Evolutionary conservation across 2,888 invertebrate species (phyloP).

Genomic region (Ametastegia equiseti): DNA sequence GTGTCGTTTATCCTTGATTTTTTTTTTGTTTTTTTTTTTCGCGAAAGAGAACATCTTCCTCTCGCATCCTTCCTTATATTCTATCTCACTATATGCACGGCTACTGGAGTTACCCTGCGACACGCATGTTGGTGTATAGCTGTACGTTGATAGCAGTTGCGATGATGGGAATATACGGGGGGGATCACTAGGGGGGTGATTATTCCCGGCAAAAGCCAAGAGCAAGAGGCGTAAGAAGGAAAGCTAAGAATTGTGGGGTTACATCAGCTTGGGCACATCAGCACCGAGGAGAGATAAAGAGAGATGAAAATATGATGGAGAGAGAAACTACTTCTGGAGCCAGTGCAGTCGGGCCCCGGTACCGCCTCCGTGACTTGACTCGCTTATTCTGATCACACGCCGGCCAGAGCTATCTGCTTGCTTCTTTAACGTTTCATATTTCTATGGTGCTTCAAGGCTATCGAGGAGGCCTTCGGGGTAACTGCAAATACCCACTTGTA

Average conservation of each 20-base stretch:
- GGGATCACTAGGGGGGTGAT: constrained; percentile 23
- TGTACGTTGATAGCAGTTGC: neutral
- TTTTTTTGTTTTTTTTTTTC: no score
- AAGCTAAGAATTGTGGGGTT: constrained; percentile 43
- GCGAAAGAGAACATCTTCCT: no score
- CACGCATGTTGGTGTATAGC: no score
- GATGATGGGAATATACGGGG: constrained; percentile 12
- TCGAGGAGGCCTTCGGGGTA: constrained; percentile 37
- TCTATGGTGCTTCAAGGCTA: constrained; percentile 38
- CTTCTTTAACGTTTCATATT: constrained; percentile 36
- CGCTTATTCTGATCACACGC: constrained; percentile 47
- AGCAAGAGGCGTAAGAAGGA: constrained; percentile 60
- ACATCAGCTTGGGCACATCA: constrained; percentile 35
- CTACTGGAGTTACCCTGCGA: constrained; percentile 41
- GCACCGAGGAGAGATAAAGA: constrained; percentile 54
- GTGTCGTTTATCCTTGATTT: no score
- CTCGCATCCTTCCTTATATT: neutral
- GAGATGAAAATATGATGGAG: constrained; percentile 56
- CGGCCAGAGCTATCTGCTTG: constrained; percentile 15
- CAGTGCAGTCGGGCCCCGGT: constrained; percentile 40
- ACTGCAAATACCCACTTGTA: constrained; percentile 17
- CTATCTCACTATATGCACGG: no score
- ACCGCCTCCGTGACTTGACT: constrained; percentile 48
- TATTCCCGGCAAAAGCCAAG: constrained; percentile 49
- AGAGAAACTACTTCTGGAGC: constrained; percentile 57